Evolutionary conservation across 1,140 invertebrate species (phyloP), one percentile per base, ranked within the genome.

Genomic region (Episyrphus balteatus): DNA sequence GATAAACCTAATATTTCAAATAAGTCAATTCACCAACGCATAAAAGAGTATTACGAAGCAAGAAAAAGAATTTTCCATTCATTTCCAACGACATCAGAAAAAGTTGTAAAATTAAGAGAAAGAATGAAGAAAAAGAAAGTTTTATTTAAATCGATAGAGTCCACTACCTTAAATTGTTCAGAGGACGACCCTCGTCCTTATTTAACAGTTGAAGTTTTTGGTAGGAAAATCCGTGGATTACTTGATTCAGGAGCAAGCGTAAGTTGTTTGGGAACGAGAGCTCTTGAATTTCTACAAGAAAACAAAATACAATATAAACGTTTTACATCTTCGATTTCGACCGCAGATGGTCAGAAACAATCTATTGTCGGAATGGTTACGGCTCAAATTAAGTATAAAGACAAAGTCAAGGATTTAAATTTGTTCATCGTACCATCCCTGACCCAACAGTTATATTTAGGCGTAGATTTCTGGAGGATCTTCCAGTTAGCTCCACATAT

Each of bases 401-500:
- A 39, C 31, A 12, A 26, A 17, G 14, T 1, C 12, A 33, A 45
- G 15, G 12, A 17, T 12, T 31, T 49, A 9, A 38, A 40, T 6
- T 18, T 48, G 10, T 40, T 36, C 30, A 19, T 48, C 5, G 31
- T 49, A 2, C 48, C 48, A 7, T 19, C n/a, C 45, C 19, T 49
- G 12, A 31, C 21, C 7, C 43, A 49, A n/a, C 12, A 44, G 3
- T 30, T 49, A 14, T 33, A 33, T 21, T 49, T 21, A n/a, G 48
- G 48, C 13, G 18, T 49, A 2, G 48, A 49, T 36, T 49, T 45
- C 21, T 49, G 48, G 48, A 40, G 30, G 7, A 31, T 21, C 5
- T 49, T 57, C 52, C 43, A 33, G 31, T 44, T 57, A 18, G 40
- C 54, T 18, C 42, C 26, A 21, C 9, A 15, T 7, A 12, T 30